Evolutionary conservation across 2,113 vertebrate genomes (phyloP), one percentile per base, ranked within the genome.

Genomic region (Vombatus ursinus): DNA sequence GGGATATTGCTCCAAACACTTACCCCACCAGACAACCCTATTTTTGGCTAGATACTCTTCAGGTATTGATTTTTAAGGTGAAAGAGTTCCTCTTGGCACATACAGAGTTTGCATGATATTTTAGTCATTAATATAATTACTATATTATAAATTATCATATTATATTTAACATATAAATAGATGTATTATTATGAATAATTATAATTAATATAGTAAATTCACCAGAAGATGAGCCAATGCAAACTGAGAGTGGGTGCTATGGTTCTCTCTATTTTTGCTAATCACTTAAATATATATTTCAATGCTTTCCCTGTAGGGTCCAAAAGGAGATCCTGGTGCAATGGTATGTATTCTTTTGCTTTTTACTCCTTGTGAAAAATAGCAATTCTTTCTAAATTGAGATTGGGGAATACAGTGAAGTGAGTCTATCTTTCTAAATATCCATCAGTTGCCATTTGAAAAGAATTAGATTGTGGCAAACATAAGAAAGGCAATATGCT

Each of bases 281-380:
- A 37, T 91, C 31, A 25, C 94, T 95, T 95, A 1, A 2, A 89
- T 54, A 91, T 50, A 90, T 77, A 61, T 96, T 94, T 8, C 8
- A 96, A 50, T 98, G 77, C 94, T 96, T 98, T 97, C 95, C 93
- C 98, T 98, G 25, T 95, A 99, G 99, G 99, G 99, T 90, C 99
- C 99, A 51, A 99, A 99, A 99, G 99, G 99, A 96, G 99, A 99
- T 96, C 98, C 99, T 95, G 99, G 99, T 94, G 95, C 97, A 95
- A 95, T 95, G 97, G 99, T 99, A 99, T 98, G 99, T 99, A 93
- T 93, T 8, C 50, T 53, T 84, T 89, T 90, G 93, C 92, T 48
- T 68, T 26, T 57, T 93, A 7, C 84, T 54, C 91, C 90, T 19
- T 52, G 96, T 94, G 91, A 50, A 91, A 95, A 52, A 37, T 31